phyloP scores from a whole-genome alignment of 53 echinoderm and acorn worm species.

The Paracentrotus lividus region DNA sequence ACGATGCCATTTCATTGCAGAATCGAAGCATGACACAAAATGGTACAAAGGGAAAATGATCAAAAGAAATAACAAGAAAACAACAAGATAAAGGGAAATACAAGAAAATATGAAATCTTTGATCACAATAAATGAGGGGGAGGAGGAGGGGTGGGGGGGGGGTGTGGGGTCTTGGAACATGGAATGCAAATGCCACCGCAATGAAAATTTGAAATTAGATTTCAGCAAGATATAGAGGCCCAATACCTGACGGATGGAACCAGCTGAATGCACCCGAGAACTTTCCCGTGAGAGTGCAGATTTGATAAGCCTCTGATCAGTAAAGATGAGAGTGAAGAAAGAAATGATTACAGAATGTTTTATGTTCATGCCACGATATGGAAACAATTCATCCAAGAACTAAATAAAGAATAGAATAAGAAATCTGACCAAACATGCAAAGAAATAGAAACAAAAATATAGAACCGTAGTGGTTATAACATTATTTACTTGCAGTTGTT shows the following conservation, averaged over 20 bases:
- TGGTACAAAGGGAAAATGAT: background rate
- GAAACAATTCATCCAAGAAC: background rate
- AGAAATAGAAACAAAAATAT: too few species aligned
- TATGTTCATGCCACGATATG: background rate
- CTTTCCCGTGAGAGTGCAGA: constrained; percentile 48
- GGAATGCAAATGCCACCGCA: background rate
- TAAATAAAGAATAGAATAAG: background rate
- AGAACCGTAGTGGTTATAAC: too few species aligned
- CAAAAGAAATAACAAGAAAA: too few species aligned
- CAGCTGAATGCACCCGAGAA: constrained; percentile 46
- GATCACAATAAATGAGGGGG: too few species aligned
- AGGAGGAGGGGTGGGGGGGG: too few species aligned
- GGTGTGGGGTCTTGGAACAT: background rate
- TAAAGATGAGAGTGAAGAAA: background rate
- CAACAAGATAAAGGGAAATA: too few species aligned
- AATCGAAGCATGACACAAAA: background rate
- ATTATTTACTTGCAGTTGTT: too few species aligned
- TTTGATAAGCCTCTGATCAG: constrained; percentile 51
- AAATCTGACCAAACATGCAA: background rate
- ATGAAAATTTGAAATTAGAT: background rate
- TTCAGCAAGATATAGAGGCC: background rate
- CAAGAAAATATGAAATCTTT: background rate
- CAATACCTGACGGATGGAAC: constrained; percentile 58
- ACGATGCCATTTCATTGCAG: background rate
- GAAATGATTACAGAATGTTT: background rate